Evolutionary conservation across 2,797 vertebrate species (phyloP).

Genomic region (Amblyopsis hoosieri): DNA sequence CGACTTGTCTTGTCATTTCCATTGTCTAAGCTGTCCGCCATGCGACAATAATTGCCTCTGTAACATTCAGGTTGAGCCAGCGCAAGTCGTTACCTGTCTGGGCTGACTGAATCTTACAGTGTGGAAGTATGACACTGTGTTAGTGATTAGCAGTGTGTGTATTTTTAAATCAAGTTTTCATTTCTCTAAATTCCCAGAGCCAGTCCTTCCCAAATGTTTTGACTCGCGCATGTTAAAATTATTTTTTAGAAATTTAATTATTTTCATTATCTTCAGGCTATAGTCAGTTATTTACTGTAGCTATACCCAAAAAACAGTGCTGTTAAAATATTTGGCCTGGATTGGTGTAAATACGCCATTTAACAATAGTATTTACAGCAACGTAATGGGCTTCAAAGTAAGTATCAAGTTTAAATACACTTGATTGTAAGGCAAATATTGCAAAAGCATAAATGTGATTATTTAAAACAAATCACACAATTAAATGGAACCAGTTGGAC

Average conservation of each 20-base stretch:
- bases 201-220: not conserved
- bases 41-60: conserved; percentile 33
- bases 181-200: too few relatives aligned
- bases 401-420: too few relatives aligned
- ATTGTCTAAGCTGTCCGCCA: conserved; percentile 32
- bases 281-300: not conserved
- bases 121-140: not conserved
- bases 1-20: conserved; percentile 40
- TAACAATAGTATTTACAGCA: too few relatives aligned
- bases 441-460: too few relatives aligned
- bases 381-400: too few relatives aligned
- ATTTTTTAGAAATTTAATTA: not conserved
- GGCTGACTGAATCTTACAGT: too few relatives aligned
- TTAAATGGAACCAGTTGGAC: not conserved
- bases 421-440: too few relatives aligned
- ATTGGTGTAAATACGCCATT: too few relatives aligned
- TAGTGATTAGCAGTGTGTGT: not conserved
- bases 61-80: conserved; percentile 33
- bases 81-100: conserved; percentile 16
- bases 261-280: not conserved
- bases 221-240: not conserved
- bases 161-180: not conserved
- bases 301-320: not conserved
- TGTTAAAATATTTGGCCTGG: too few relatives aligned
- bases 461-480: too few relatives aligned